Evolutionary conservation across 2,888 invertebrate genomes (phyloP), one percentile per base, ranked within the genome.

Genomic region (Tenodera sinensis): DNA sequence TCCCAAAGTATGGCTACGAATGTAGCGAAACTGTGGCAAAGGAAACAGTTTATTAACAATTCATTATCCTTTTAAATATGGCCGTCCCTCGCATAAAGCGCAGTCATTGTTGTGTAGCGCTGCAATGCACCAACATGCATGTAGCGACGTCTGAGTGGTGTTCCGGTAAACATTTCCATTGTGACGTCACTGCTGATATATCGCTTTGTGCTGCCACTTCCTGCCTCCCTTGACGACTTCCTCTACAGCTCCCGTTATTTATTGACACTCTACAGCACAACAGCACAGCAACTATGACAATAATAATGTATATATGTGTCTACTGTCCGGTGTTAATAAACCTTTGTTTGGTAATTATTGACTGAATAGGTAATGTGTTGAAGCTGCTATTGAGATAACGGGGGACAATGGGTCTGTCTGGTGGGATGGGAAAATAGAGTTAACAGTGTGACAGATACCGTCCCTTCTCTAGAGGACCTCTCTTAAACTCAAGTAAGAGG

Each of bases 211-310:
- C 54, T 71, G 54, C 54, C 54, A 71, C 54, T 71, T 71, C 54
- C 54, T 71, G 54, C 20, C 54, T 71, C 54, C 54, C 54, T 71
- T 71, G 54, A 71, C 54, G 54, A 71, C 54, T 28, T 28, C 86
- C 81, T 28, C 20, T 20, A 25, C 20, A 54, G 30, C 81, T 28
- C 81, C 9, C 20, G 86, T 86, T 86, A 86, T 86, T 86, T 86
- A 86, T 86, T 86, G 86, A 81, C 81, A 20, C 20, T 28, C 20
- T 86, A 71, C 54, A 25, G 54, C 54, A 71, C 54, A 71, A 71
- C 54, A 71, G 86, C 86, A 30, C 30, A 86, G 71, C 81, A 47
- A 86, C 81, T 86, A 81, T 86, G 86, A 86, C 86, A 86, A 86
- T 54, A 85, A 71, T 85, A 28, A 42, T 8, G 84, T 84, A 42